These are phyloP conservation scores for Pollimyrus isidori DNA, from an alignment of 2,113 vertebrate genomes.

Conservation along the genomic window DNA sequence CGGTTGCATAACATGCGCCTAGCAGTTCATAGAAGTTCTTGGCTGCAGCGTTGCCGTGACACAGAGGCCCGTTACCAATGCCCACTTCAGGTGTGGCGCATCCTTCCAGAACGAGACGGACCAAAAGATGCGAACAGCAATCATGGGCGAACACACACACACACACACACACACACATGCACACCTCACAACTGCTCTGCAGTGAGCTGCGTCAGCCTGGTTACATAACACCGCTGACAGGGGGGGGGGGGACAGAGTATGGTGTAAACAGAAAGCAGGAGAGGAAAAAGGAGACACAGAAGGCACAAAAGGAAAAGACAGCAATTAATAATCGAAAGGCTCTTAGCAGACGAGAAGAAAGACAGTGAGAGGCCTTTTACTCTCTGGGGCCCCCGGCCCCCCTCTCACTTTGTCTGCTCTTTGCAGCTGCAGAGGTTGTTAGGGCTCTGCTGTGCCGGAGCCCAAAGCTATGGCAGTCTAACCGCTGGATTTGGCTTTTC, in stretches of 20 bases:
- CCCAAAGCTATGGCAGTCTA: background rate
- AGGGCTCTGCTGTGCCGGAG: background rate
- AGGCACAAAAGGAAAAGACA: background rate
- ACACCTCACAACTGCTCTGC: background rate
- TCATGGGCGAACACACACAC: background rate
- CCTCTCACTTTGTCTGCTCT: background rate
- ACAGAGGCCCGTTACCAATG: background rate
- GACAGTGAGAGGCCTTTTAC: no score
- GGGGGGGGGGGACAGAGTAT: slow-evolving; percentile 4
- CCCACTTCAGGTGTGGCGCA: background rate
- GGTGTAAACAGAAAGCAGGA: slow-evolving; percentile 11
- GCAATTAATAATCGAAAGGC: background rate
- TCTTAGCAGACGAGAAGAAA: background rate
- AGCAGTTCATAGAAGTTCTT: background rate
- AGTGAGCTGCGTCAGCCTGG: background rate
- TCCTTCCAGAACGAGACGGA: background rate
- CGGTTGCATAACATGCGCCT: background rate
- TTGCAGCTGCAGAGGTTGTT: background rate
- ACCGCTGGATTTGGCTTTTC: background rate
- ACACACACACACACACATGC: background rate
- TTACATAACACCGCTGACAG: slow-evolving; percentile 1
- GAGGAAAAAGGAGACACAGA: background rate
- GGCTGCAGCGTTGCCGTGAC: background rate
- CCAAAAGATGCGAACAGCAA: background rate
- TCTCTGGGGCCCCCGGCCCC: background rate